Percentiles rank a stretch among this genome's conserved stretches.
Evolutionary conservation across 2,888 invertebrate species (phyloP).

Genomic region (Nyleta sp.): DNA sequence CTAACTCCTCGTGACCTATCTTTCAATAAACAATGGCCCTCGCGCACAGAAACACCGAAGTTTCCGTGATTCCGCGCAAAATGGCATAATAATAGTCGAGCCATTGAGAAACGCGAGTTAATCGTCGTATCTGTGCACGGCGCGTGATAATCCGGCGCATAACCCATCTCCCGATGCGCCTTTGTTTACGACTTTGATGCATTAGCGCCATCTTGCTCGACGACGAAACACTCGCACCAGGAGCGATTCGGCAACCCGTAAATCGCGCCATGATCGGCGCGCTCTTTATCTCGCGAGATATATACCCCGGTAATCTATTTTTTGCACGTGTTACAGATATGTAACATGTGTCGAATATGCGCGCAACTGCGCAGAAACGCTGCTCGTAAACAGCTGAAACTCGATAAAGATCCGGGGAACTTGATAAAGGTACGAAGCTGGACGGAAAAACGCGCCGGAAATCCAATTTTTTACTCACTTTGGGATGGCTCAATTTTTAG

Average conservation of each 20-base stretch:
- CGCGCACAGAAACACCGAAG: not conserved
- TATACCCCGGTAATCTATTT: constrained; percentile 45
- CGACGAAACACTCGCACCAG: constrained; percentile 66
- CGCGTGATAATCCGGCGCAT: constrained; percentile 12
- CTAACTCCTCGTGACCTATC: not conserved
- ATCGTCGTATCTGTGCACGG: constrained; percentile 23
- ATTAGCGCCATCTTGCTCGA: constrained; percentile 77
- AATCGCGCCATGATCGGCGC: constrained; percentile 38
- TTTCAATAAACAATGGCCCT: constrained; percentile 15
- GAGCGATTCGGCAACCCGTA: constrained; percentile 31
- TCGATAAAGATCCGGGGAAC: constrained; percentile 20
- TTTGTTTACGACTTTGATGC: constrained; percentile 69
- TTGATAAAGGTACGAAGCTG: constrained; percentile 15
- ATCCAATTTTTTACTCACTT: too few species aligned
- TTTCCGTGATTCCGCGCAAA: constrained; percentile 10
- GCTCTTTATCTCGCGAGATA: constrained; percentile 47
- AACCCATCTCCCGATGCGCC: constrained; percentile 26
- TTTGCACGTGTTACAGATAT: constrained; percentile 52
- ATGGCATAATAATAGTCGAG: constrained; percentile 18
- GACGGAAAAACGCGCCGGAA: not conserved
- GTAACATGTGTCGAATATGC: constrained; percentile 39
- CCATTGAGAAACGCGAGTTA: constrained; percentile 12
- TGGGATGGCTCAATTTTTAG: too few species aligned
- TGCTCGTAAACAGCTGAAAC: constrained; percentile 32
- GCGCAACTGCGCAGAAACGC: constrained; percentile 39